A percentile compares a stretch with the other conserved stretches of the same genome.
Conservation (phyloP, 2,113 vertebrate genomes). For the Epinephelus fuscoguttatus region DNA sequence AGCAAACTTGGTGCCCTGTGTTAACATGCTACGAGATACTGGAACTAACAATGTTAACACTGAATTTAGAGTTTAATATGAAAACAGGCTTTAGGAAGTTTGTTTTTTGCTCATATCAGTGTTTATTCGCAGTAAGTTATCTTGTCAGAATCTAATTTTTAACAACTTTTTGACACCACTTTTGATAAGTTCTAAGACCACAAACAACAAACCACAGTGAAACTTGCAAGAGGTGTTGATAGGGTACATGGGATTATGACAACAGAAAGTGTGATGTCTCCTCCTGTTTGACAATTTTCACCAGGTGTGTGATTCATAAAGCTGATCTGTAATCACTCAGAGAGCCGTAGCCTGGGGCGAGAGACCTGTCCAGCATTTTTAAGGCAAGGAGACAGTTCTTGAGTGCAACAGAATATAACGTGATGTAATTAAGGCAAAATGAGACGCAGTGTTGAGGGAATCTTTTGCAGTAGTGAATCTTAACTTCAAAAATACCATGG, state of each 20-base stretch:
- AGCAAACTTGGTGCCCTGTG: no score
- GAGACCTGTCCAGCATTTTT: neutral
- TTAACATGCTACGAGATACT: neutral
- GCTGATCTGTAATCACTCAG: conserved; percentile 2
- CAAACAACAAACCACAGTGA: neutral
- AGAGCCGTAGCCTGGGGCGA: neutral
- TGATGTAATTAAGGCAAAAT: neutral
- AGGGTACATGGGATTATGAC: neutral
- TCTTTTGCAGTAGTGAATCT: no score
- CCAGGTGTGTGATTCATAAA: neutral
- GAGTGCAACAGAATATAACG: neutral
- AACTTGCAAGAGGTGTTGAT: neutral
- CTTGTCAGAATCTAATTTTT: neutral
- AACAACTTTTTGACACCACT: neutral
- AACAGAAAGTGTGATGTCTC: neutral
- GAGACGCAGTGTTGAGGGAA: neutral
- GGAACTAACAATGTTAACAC: neutral
- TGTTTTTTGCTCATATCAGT: neutral
- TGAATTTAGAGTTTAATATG: neutral
- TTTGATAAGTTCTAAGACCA: neutral
- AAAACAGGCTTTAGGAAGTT: neutral
- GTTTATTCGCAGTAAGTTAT: neutral
- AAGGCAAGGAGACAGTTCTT: neutral
- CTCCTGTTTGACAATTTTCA: conserved; percentile 1
- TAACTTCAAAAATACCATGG: neutral